Percentiles rank a stretch among this genome's conserved stretches.
Conservation (phyloP, 2,113 vertebrate species). For the Guaruba guarouba region DNA sequence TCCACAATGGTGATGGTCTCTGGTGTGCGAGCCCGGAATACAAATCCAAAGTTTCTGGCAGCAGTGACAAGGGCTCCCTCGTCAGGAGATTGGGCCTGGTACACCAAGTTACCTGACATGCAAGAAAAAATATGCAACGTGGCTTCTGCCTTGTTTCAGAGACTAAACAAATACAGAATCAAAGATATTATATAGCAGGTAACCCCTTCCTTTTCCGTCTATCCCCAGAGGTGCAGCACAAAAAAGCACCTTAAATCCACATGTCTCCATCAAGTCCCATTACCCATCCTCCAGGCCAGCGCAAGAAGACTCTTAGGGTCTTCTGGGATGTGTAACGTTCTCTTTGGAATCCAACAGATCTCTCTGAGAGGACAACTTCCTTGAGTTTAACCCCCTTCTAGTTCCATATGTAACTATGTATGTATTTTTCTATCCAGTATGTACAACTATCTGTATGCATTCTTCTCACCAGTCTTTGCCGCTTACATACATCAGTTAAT, state of each 20-base stretch:
- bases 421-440: not conserved
- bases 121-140: not conserved
- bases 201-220: not conserved
- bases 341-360: not conserved
- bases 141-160: not conserved
- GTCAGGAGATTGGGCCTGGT: conserved; percentile 97
- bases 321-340: not conserved
- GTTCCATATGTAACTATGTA: not conserved
- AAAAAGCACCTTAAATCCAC: not conserved
- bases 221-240: not conserved
- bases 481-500: not conserved
- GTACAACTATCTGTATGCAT: not conserved
- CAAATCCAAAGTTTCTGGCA: conserved; percentile 93
- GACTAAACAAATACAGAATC: not conserved
- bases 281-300: not conserved
- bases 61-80: conserved; percentile 94
- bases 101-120: conserved; percentile 81
- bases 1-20: conserved; percentile 85
- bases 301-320: not conserved
- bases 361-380: not conserved
- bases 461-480: not conserved
- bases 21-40: conserved; percentile 87
- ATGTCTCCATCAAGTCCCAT: not conserved
- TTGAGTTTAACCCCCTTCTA: not conserved
- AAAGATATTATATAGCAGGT: not conserved